These are phyloP conservation scores for Cyprinella venusta DNA, from an alignment of 2,797 vertebrate genomes.

Conservation along the genomic window DNA sequence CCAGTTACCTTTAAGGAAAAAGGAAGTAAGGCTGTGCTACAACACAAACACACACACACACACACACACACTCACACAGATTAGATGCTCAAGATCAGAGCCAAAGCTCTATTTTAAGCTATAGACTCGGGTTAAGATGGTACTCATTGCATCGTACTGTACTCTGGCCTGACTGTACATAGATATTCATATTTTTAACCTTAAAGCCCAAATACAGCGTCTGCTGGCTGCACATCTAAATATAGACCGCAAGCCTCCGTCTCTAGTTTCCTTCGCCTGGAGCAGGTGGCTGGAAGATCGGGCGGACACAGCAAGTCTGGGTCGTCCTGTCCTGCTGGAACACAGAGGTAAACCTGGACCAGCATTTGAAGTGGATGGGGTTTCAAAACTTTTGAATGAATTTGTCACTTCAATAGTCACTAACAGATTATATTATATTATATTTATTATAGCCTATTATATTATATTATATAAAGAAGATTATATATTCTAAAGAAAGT, in stretches of 20 bases:
- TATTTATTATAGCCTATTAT: too few relatives aligned
- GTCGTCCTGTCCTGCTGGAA: slow-evolving; percentile 40
- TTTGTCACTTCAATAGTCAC: neutral
- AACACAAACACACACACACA: slow-evolving; percentile 4
- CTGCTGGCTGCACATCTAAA: slow-evolving; percentile 66
- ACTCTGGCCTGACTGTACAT: slow-evolving; percentile 70
- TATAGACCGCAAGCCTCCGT: slow-evolving; percentile 52
- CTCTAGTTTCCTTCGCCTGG: slow-evolving; percentile 79
- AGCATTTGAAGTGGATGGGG: neutral
- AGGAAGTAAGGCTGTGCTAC: neutral
- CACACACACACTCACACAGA: neutral
- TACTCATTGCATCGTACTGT: slow-evolving; percentile 45
- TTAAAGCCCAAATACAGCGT: slow-evolving; percentile 75
- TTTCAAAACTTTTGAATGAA: neutral
- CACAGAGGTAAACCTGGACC: neutral
- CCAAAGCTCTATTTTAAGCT: slow-evolving; percentile 32
- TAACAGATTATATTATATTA: neutral
- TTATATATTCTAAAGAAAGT: neutral
- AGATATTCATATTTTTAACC: slow-evolving; percentile 80
- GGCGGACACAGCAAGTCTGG: slow-evolving; percentile 37
- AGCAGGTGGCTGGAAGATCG: slow-evolving; percentile 71
- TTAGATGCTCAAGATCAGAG: neutral
- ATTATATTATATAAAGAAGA: too few relatives aligned
- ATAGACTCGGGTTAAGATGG: slow-evolving; percentile 36
- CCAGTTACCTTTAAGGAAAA: slow-evolving; percentile 16